These are phyloP conservation scores for Sminthurides aquaticus DNA, from an alignment of 2,888 invertebrate genomes.

Conservation along the genomic window DNA sequence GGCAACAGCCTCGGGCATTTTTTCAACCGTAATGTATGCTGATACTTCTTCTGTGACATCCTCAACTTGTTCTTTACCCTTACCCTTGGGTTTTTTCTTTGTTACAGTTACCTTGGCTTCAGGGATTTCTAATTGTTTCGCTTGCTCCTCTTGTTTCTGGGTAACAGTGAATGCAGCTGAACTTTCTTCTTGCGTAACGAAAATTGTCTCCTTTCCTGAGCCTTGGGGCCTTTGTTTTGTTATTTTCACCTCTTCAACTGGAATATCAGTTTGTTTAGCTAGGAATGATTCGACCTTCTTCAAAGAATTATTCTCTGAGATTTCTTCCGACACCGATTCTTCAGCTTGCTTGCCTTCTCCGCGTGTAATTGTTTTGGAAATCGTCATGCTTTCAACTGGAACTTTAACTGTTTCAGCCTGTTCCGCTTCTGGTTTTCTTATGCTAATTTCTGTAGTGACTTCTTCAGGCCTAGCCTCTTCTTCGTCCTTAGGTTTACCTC, in stretches of 20 bases:
- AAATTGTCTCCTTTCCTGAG: not conserved
- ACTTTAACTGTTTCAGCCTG: not conserved
- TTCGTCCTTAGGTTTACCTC: slow-evolving; percentile 12
- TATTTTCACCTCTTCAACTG: slow-evolving; percentile 10
- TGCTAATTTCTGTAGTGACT: slow-evolving; percentile 2
- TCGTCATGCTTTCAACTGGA: slow-evolving; percentile 16
- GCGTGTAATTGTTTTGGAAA: not conserved
- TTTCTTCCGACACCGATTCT: not conserved
- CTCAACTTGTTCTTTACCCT: slow-evolving; percentile 8
- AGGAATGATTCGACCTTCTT: not conserved
- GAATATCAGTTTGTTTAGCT: slow-evolving; percentile 6
- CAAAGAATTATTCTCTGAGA: not conserved
- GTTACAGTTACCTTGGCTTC: slow-evolving; percentile 11
- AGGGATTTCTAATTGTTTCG: slow-evolving; percentile 10
- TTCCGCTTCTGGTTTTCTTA: not conserved
- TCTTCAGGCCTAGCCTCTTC: not conserved
- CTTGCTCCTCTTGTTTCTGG: not conserved
- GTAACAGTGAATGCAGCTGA: not conserved
- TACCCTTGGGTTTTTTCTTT: slow-evolving; percentile 19
- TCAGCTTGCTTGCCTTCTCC: not conserved
- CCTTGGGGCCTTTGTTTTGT: slow-evolving; percentile 8
- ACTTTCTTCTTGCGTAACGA: not conserved
- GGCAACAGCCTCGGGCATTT: slow-evolving; percentile 5
- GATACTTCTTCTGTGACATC: slow-evolving; percentile 11
- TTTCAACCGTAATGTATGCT: slow-evolving; percentile 14